Evolutionary conservation across 2,113 vertebrate genomes (phyloP).

Genomic region (Xiphophorus couchianus): DNA sequence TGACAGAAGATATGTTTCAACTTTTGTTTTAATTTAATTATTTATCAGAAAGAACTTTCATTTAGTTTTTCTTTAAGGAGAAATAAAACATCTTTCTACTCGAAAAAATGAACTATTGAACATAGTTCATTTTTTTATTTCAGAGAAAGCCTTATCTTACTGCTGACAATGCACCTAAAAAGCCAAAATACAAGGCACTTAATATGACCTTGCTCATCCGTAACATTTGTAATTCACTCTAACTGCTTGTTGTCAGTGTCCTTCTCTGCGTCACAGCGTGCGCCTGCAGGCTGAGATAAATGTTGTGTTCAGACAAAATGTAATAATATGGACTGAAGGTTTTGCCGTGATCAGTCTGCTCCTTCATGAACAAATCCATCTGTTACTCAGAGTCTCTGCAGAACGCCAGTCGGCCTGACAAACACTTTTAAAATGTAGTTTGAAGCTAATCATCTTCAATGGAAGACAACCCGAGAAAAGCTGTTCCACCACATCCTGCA

Average conservation of each 20-base stretch:
- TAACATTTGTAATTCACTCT: slow-evolving; percentile 53
- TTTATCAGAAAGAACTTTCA: not conserved
- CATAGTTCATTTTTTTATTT: not conserved
- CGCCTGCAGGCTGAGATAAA: slow-evolving; percentile 50
- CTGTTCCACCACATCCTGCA: slow-evolving; percentile 56
- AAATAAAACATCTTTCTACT: not conserved
- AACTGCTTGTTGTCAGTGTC: slow-evolving; percentile 54
- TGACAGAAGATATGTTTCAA: not conserved
- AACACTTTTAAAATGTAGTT: slow-evolving; percentile 64
- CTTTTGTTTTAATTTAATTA: not conserved
- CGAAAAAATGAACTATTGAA: no score
- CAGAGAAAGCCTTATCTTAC: slow-evolving; percentile 7
- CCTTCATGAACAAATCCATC: slow-evolving; percentile 48
- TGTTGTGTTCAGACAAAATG: slow-evolving; percentile 14
- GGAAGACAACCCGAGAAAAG: slow-evolving; percentile 71
- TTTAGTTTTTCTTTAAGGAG: not conserved
- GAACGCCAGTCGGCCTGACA: slow-evolving; percentile 54
- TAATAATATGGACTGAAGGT: slow-evolving; percentile 47
- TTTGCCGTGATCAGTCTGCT: slow-evolving; percentile 41
- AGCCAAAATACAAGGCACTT: slow-evolving; percentile 22
- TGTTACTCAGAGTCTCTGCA: slow-evolving; percentile 33
- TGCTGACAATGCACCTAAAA: slow-evolving; percentile 24
- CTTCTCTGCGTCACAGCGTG: slow-evolving; percentile 22
- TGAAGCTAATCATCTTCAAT: slow-evolving; percentile 70
- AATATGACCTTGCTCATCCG: slow-evolving; percentile 35